phyloP scores from a whole-genome alignment of 2,888 invertebrate genomes.

The Coecobrya sp. region DNA sequence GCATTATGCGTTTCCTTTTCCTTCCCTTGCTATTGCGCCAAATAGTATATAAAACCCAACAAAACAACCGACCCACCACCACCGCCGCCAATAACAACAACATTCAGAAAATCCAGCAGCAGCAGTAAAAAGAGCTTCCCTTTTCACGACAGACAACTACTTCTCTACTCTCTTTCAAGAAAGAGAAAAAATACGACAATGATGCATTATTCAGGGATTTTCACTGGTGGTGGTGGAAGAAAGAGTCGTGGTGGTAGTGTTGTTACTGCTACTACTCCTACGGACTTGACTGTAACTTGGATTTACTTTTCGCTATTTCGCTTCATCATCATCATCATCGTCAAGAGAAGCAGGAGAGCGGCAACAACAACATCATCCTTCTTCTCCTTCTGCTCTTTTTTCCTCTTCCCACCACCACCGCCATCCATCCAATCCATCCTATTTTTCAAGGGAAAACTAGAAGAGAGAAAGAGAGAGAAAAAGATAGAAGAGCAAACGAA shows the following conservation, averaged over 20 bases:
- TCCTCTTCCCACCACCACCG: slow-evolving; percentile 15
- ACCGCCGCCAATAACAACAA: slow-evolving; percentile 18
- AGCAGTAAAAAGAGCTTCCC: slow-evolving; percentile 13
- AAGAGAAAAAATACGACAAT: slow-evolving; percentile 78
- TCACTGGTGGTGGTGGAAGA: slow-evolving; percentile 49
- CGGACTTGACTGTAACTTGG: slow-evolving; percentile 25
- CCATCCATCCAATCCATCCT: slow-evolving; percentile 66
- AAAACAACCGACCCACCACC: slow-evolving; percentile 58
- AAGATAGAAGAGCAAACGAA: slow-evolving; percentile 29
- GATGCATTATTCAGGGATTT: slow-evolving; percentile 81
- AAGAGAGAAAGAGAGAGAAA: slow-evolving; percentile 11
- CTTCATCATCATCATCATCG: slow-evolving; percentile 61
- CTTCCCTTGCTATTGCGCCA: slow-evolving; percentile 50
- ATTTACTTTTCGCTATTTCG: slow-evolving; percentile 50
- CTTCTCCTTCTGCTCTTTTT: slow-evolving; percentile 16
- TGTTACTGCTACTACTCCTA: neutral
- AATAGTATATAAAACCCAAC: slow-evolving; percentile 38
- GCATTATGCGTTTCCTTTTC: slow-evolving; percentile 27
- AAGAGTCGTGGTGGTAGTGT: neutral
- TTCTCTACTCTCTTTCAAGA: slow-evolving; percentile 20
- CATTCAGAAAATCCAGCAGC: neutral
- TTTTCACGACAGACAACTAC: slow-evolving; percentile 19
- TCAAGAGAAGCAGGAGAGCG: neutral
- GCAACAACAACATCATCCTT: slow-evolving; percentile 57
- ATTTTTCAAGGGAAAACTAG: slow-evolving; percentile 52